A percentile compares a stretch with the other conserved stretches of the same genome.
Evolutionary conservation across 2,888 invertebrate species (phyloP).

Genomic region (Hypsopygia costalis): DNA sequence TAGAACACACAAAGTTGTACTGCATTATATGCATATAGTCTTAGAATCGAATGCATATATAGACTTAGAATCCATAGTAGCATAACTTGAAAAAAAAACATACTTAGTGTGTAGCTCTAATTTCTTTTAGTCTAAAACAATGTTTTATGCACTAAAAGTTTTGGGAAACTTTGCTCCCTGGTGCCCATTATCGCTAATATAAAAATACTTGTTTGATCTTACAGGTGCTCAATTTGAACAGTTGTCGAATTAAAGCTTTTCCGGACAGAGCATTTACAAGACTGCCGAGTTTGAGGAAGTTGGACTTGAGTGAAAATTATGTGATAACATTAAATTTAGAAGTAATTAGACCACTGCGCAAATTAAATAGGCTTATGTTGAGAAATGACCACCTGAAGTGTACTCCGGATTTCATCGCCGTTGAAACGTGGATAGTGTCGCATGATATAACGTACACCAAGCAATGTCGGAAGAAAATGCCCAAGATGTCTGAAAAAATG

Average conservation of each 20-base stretch:
- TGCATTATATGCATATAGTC: no score
- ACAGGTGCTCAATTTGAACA: slow-evolving; percentile 79
- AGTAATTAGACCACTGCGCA: slow-evolving; percentile 66
- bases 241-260: slow-evolving; percentile 79
- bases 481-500: slow-evolving; percentile 80
- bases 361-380: slow-evolving; percentile 73
- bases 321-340: slow-evolving; percentile 72
- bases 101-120: no score
- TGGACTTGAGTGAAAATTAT: slow-evolving; percentile 83
- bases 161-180: no score
- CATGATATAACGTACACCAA: slow-evolving; percentile 66
- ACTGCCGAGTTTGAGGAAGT: slow-evolving; percentile 74
- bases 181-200: no score
- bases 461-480: slow-evolving; percentile 55
- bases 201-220: slow-evolving; percentile 29
- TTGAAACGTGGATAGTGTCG: slow-evolving; percentile 60
- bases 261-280: slow-evolving; percentile 72
- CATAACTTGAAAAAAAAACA: no score
- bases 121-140: no score
- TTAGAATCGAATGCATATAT: no score
- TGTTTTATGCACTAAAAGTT: no score
- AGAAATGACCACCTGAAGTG: slow-evolving; percentile 81
- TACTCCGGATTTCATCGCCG: slow-evolving; percentile 57
- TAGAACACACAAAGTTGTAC: no score
- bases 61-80: no score